Conservation (phyloP, 2,888 invertebrate genomes). For the Polylopha cassiicola region DNA sequence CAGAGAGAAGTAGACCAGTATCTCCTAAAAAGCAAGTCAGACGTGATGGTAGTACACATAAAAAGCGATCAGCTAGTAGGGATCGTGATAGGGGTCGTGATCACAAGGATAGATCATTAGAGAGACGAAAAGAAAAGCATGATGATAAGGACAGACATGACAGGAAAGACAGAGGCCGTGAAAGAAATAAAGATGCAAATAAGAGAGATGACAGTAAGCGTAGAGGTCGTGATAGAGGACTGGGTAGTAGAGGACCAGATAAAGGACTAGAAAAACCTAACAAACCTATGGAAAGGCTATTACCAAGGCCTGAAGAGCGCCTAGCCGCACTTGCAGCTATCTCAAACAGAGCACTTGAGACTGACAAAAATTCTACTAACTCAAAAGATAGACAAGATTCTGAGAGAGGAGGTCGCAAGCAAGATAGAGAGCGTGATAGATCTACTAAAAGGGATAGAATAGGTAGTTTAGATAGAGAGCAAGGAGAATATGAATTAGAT, state of each 20-base stretch:
- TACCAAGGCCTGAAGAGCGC: conserved; percentile 80
- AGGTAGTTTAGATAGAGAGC: conserved; percentile 68
- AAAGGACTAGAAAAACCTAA: conserved; percentile 80
- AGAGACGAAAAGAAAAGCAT: conserved; percentile 71
- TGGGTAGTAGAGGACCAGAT: conserved; percentile 63
- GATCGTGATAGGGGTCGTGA: conserved; percentile 75
- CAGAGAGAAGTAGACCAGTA: conserved; percentile 68
- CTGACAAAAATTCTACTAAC: conserved; percentile 64
- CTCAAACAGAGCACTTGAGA: conserved; percentile 63
- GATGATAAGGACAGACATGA: conserved; percentile 79
- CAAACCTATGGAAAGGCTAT: conserved; percentile 78
- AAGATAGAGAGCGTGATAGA: conserved; percentile 72
- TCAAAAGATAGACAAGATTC: conserved; percentile 72
- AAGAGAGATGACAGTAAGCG: conserved; percentile 74
- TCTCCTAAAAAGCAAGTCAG: conserved; percentile 68
- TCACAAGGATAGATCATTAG: conserved; percentile 68
- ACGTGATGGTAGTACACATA: conserved; percentile 60
- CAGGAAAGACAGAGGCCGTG: conserved; percentile 83
- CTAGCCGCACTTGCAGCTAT: conserved; percentile 77
- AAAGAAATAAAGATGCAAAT: conserved; percentile 71
- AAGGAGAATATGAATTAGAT: conserved; percentile 67
- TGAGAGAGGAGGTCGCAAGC: conserved; percentile 68
- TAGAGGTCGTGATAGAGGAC: conserved; percentile 66
- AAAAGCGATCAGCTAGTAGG: conserved; percentile 60
- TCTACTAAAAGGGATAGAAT: conserved; percentile 69